Evolutionary conservation across 2,113 vertebrate genomes (phyloP), one percentile per base, ranked within the genome.

Genomic region (Pimephales promelas): DNA sequence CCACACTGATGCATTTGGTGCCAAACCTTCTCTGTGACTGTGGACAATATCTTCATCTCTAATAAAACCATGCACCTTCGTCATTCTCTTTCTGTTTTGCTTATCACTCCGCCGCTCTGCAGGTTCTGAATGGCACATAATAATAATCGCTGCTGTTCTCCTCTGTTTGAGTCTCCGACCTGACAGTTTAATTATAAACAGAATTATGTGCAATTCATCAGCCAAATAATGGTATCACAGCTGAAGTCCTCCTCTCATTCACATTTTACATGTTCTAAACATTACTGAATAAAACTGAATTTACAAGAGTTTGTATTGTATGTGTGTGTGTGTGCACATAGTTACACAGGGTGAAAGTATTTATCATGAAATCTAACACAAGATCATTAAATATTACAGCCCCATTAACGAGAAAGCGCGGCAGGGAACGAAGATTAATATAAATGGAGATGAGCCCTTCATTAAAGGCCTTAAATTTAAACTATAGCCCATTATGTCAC

Each of bases 381-480:
- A 28, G 26, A 79, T 26, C 14, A 74, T 52, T 5, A 6, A 74
- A 79, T 31, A 79, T 49, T 66, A 47, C 18, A 79, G 10, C 24
- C 40, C 24, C 43, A 49, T 66, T 66, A 64, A 66, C 5, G 18
- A 79, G 34, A 43, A 62, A 79, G 76, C 76, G 31, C 78, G 49
- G 78, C 57, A 79, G 78, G 43, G 78, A 45, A 61, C 2, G 8
- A 62, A 28, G 43, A 49, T 34, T 34, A 49, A 79, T 79, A 66
- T 22, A 49, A 66, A 79, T 66, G 78, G 59, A 49, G 59, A 79
- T 49, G 10, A 64, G 78, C 10, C 22, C 26, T 64, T 79, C 40
- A 79, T 79, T 66, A 79, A 49, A n/a, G 43, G 24, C 59, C 10
- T 66, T 79, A 49, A 49, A 79, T 79, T 64, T 5, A 66, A 79